Percentiles rank a stretch among this genome's conserved stretches.
Evolutionary conservation across 2,797 vertebrate genomes (phyloP).

Genomic region (Aythya fuligula): DNA sequence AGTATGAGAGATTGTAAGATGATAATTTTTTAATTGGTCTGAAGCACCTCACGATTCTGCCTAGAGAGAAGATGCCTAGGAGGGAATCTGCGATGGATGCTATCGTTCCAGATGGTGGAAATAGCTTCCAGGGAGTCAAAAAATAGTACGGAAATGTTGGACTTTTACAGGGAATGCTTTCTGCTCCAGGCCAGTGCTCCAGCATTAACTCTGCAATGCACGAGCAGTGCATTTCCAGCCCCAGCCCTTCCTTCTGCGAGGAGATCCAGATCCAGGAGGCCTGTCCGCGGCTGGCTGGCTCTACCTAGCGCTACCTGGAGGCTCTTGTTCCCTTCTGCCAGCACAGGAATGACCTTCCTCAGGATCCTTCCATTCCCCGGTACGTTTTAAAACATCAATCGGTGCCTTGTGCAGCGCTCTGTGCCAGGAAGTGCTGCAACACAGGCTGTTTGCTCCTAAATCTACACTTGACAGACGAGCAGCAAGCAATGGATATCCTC

Average conservation of each 20-base stretch:
- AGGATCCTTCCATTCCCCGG: neutral
- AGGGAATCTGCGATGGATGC: neutral
- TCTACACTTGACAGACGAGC: neutral
- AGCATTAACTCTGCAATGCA: neutral
- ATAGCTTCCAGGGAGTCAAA: neutral
- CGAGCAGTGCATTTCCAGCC: neutral
- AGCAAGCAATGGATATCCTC: neutral
- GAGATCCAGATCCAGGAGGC: neutral
- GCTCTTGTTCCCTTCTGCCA: neutral
- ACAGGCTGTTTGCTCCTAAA: conserved; percentile 25
- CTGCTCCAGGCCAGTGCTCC: neutral
- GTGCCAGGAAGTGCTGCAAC: neutral
- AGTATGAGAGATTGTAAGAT: neutral
- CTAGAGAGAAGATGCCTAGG: neutral
- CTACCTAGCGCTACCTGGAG: neutral
- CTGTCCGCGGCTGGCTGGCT: accelerated
- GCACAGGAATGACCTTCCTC: neutral
- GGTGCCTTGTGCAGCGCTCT: conserved; percentile 5
- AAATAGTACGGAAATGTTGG: neutral
- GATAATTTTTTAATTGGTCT: conserved; percentile 41
- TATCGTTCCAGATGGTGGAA: conserved; percentile 20
- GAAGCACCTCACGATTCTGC: conserved; percentile 8
- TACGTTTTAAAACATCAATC: conserved; percentile 37
- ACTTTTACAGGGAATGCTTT: neutral
- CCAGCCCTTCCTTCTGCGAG: neutral